Evolutionary conservation across 2,888 invertebrate species (phyloP).

Genomic region (Andrena haemorrhoa): DNA sequence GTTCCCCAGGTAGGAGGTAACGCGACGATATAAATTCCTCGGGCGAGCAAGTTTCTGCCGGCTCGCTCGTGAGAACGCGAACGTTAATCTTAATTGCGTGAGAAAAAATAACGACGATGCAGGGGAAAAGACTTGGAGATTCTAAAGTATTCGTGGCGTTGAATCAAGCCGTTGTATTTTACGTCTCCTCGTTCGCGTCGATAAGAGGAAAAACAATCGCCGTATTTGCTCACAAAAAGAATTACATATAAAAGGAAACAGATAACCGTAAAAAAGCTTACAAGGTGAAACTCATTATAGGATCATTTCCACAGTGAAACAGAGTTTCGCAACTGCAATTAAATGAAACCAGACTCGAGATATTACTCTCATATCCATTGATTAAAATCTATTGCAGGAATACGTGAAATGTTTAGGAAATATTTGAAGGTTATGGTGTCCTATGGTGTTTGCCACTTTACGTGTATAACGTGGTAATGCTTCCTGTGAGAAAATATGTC

Average conservation of each 20-base stretch:
- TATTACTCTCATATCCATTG: background rate
- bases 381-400: background rate
- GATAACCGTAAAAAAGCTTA: background rate
- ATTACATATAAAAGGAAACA: background rate
- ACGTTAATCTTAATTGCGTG: constrained; percentile 57
- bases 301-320: background rate
- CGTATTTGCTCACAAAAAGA: background rate
- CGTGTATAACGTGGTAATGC: background rate
- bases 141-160: background rate
- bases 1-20: background rate
- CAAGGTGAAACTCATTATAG: background rate
- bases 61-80: constrained; percentile 48
- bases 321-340: constrained; percentile 14
- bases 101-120: constrained; percentile 40
- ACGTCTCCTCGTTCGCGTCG: background rate
- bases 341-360: background rate
- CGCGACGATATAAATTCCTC: constrained; percentile 25
- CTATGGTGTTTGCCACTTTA: background rate
- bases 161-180: background rate
- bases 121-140: background rate
- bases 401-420: background rate
- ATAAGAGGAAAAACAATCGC: background rate
- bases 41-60: constrained; percentile 8
- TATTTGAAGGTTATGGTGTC: background rate
- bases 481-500: constrained; percentile 15